These are phyloP conservation scores for Poeciliopsis gracilis DNA, from an alignment of 2,797 vertebrate species.

Conservation along the genomic window DNA sequence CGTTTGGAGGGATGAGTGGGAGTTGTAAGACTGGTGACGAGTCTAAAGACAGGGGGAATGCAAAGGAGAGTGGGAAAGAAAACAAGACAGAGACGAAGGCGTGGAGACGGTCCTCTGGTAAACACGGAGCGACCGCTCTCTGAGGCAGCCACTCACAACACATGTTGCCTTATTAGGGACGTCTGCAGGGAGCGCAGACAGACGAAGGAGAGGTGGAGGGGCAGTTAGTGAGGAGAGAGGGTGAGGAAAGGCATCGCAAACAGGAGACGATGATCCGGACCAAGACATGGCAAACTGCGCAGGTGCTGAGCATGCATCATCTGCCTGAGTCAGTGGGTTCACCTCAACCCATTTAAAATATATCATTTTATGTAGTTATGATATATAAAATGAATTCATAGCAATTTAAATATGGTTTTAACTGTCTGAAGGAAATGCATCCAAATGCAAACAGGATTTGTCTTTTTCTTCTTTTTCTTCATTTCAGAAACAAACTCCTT, in stretches of 20 bases:
- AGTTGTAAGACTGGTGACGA: conserved; percentile 14
- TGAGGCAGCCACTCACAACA: conserved; percentile 78
- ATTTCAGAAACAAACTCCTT: neutral
- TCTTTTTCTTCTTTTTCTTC: neutral
- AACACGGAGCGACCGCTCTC: conserved; percentile 65
- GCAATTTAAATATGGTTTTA: neutral
- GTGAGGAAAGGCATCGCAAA: conserved; percentile 52
- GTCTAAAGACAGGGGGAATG: conserved; percentile 21
- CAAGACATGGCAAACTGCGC: neutral
- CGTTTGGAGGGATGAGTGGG: conserved; percentile 10
- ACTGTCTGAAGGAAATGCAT: neutral
- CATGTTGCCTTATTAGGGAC: conserved; percentile 79
- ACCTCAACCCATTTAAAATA: neutral
- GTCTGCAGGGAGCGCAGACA: conserved; percentile 58
- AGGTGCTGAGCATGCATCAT: neutral
- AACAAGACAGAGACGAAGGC: conserved; percentile 44
- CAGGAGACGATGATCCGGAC: conserved; percentile 18
- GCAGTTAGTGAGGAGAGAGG: conserved; percentile 38
- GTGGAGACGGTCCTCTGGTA: conserved; percentile 54
- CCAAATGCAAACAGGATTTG: neutral
- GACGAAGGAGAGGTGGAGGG: conserved; percentile 16
- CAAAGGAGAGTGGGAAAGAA: conserved; percentile 32
- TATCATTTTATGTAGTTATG: no score
- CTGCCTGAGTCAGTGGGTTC: neutral
- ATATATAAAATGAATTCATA: neutral